Percentiles rank a stretch among this genome's conserved stretches.
These are phyloP conservation scores for Ctenodactylus gundi DNA, from an alignment of 2,113 vertebrate genomes.

Conservation along the genomic window DNA sequence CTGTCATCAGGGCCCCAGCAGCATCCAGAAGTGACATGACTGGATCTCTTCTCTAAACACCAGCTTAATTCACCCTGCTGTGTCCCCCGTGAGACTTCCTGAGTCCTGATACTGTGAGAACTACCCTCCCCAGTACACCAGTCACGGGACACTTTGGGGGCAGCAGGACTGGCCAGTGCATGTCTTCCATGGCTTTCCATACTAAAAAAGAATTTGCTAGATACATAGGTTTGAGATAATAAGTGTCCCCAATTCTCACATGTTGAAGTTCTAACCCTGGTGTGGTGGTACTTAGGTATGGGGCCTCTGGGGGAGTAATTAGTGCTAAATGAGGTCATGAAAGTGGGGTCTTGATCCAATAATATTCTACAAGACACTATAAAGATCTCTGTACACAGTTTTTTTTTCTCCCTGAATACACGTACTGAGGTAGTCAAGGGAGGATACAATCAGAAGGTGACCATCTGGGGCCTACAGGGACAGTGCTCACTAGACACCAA, in stretches of 20 bases:
- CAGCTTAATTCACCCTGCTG: neutral
- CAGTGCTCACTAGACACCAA: neutral
- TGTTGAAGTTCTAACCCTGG: neutral
- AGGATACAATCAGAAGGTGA: neutral
- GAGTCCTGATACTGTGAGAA: neutral
- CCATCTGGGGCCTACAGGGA: neutral
- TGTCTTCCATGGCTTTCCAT: accelerated
- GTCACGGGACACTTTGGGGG: too few species aligned
- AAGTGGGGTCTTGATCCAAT: neutral
- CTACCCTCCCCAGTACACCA: neutral
- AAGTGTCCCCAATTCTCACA: neutral
- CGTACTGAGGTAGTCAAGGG: neutral
- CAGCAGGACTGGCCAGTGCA: too few species aligned
- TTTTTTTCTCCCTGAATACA: neutral
- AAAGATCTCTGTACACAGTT: too few species aligned
- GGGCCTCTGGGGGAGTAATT: neutral
- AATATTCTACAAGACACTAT: too few species aligned
- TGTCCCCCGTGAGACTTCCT: neutral
- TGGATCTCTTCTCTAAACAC: neutral
- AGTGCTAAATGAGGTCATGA: neutral
- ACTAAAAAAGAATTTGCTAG: neutral
- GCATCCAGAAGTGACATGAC: neutral
- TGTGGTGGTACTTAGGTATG: neutral
- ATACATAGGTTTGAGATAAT: neutral
- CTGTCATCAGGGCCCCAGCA: neutral